phyloP scores from a whole-genome alignment of 1,140 invertebrate genomes.

The Drosophila paulistorum region DNA sequence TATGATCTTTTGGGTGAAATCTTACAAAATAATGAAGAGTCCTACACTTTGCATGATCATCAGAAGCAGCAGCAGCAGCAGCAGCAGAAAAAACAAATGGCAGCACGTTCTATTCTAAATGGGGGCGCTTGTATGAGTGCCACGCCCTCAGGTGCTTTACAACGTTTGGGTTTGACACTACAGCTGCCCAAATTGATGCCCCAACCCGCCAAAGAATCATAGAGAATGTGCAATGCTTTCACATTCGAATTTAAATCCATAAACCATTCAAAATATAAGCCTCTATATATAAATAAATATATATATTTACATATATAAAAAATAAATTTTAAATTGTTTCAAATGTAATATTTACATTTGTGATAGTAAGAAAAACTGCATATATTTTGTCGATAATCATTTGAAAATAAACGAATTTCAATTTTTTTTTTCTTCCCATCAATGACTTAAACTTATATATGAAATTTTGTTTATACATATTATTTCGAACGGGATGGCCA shows the following conservation, averaged over 20 bases:
- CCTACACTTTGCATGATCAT: slow-evolving; percentile 6
- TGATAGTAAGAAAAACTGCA: not conserved
- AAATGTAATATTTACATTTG: slow-evolving; percentile 18
- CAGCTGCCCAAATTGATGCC: slow-evolving; percentile 48
- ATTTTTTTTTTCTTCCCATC: not conserved
- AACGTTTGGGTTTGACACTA: slow-evolving; percentile 28
- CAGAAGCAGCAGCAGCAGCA: not conserved
- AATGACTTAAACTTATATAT: not conserved
- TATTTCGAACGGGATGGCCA: no score
- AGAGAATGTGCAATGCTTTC: slow-evolving; percentile 12
- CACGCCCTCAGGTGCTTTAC: slow-evolving; percentile 14
- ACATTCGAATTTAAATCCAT: slow-evolving; percentile 24
- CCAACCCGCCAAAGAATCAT: slow-evolving; percentile 36
- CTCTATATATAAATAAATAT: not conserved
- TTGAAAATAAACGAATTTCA: slow-evolving; percentile 2
- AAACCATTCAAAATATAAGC: slow-evolving; percentile 5
- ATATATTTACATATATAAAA: no score
- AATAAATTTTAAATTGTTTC: slow-evolving; percentile 4
- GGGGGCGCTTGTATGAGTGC: not conserved
- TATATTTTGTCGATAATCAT: not conserved
- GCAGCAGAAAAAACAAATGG: not conserved
- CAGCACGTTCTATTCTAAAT: slow-evolving; percentile 1
- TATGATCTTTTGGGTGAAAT: slow-evolving; percentile 71
- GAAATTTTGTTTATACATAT: not conserved
- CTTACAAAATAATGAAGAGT: slow-evolving; percentile 31